phyloP scores from a whole-genome alignment of 2,797 vertebrate species.

The Coregonus ussuriensis region DNA sequence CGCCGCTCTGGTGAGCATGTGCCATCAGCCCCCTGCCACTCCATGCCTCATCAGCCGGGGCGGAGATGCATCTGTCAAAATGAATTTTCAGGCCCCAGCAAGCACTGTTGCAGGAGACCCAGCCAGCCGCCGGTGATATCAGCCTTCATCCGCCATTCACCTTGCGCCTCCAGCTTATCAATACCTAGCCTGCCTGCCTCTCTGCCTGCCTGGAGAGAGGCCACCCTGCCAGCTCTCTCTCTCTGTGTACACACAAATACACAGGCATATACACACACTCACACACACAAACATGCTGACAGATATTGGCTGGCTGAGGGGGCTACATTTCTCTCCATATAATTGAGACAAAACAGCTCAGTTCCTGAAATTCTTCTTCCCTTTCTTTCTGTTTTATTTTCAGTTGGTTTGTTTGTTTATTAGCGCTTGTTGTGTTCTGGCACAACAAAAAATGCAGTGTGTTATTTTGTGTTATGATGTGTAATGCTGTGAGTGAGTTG shows the following conservation, averaged over 20 bases:
- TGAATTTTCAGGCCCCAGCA: conserved; percentile 84
- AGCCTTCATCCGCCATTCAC: conserved; percentile 65
- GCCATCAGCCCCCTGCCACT: conserved; percentile 58
- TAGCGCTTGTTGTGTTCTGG: conserved; percentile 9
- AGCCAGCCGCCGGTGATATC: conserved; percentile 63
- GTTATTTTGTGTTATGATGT: conserved; percentile 17
- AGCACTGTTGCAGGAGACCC: conserved; percentile 63
- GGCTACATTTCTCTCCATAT: not conserved
- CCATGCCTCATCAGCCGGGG: conserved; percentile 70
- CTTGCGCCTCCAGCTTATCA: conserved; percentile 67
- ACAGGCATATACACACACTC: not conserved
- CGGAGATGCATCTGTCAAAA: conserved; percentile 85
- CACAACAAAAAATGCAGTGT: not conserved
- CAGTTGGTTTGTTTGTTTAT: conserved; percentile 20
- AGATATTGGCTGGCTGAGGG: conserved; percentile 35
- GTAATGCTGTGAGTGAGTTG: no score
- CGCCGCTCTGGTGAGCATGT: conserved; percentile 53
- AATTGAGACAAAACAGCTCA: conserved; percentile 41
- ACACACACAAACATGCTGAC: conserved; percentile 27
- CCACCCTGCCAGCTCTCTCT: conserved; percentile 42
- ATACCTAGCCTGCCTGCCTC: conserved; percentile 41
- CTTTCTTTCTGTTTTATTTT: not conserved
- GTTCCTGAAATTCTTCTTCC: conserved; percentile 25
- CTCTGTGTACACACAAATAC: not conserved
- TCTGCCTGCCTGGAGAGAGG: conserved; percentile 16